Evolutionary conservation across 2,113 vertebrate genomes (phyloP), one percentile per base, ranked within the genome.

Genomic region (Xyliphius kryptos): DNA sequence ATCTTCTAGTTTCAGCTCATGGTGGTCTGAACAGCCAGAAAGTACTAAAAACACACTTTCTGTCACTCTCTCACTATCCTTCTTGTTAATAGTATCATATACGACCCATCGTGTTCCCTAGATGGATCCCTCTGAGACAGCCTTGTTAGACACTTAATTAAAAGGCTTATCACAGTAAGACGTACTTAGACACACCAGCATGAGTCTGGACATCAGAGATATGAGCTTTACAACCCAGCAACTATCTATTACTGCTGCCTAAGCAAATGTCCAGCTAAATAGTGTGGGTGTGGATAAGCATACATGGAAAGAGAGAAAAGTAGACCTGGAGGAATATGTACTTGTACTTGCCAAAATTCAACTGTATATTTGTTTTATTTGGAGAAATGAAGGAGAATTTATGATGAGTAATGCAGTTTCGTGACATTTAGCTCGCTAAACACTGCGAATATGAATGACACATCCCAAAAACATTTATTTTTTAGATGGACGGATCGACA

Each of bases 71-170:
- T 21, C 62, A 21, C 55, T 21, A 9, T 59, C 56, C 49, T 52
- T 57, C 46, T 71, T 22, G 53, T 55, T 75, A 73, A 63, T 69
- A 48, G 57, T 56, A 52, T 72, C 71, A 51, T 72, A 43, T 70
- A 72, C 68, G 64, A 67, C 69, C 58, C 58, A 63, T 48, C 52
- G 21, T 69, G 70, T 77, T 47, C 57, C 64, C 48, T 44, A 11
- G 55, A 63, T 47, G 66, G 73, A 76, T 22, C 61, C 51, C 51
- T 46, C 14, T 51, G n/a, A 67, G 68, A 77, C 37, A 3, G 72
- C 53, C 64, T 63, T 73, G 77, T 82, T 71, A 66, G 72, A 76
- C 76, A 74, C 73, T 81, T 79, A 74, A 79, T 81, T 80, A 82
- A 79, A 66, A 74, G 76, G 44, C 78, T 74, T 79, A 82, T 81